Evolutionary conservation across 1,140 invertebrate genomes (phyloP).

Genomic region (Parasteatoda tepidariorum): DNA sequence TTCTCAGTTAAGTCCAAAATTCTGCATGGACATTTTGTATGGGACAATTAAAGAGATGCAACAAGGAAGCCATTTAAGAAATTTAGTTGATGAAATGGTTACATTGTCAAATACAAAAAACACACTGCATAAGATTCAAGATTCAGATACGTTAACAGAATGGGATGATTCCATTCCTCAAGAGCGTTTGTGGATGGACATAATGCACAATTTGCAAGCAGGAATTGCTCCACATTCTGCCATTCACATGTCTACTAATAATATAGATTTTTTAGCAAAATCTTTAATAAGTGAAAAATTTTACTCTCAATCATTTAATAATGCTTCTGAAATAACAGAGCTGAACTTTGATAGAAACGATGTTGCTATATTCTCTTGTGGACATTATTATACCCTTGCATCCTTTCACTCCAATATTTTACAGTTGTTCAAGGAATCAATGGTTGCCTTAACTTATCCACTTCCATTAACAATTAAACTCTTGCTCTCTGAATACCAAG

Average conservation of each 20-base stretch:
- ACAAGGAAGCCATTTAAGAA: slow-evolving; percentile 1
- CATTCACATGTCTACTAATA: slow-evolving; percentile 21
- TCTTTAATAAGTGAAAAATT: slow-evolving; percentile 49
- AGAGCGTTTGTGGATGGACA: slow-evolving; percentile 53
- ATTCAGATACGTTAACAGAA: slow-evolving; percentile 32
- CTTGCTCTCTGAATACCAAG: slow-evolving; percentile 41
- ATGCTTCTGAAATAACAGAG: not conserved
- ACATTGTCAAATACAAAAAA: slow-evolving; percentile 25
- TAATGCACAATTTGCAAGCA: slow-evolving; percentile 45
- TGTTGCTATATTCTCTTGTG: slow-evolving; percentile 56
- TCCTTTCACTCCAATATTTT: slow-evolving; percentile 33
- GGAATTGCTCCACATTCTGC: slow-evolving; percentile 26
- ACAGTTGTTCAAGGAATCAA: slow-evolving; percentile 44
- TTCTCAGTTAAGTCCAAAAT: slow-evolving; percentile 29
- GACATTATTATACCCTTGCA: slow-evolving; percentile 52
- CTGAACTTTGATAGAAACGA: slow-evolving; percentile 35
- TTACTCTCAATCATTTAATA: slow-evolving; percentile 42
- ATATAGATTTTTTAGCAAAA: slow-evolving; percentile 51
- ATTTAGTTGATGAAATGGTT: slow-evolving; percentile 42
- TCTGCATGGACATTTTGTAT: slow-evolving; percentile 37
- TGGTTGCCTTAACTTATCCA: slow-evolving; percentile 14
- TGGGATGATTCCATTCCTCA: slow-evolving; percentile 50
- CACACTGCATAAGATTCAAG: slow-evolving; percentile 34
- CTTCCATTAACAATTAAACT: slow-evolving; percentile 35
- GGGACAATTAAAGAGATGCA: slow-evolving; percentile 33